A percentile compares a stretch with the other conserved stretches of the same genome.
These are phyloP conservation scores for Incurvaria masculella DNA, from an alignment of 2,888 invertebrate genomes.

Conservation along the genomic window DNA sequence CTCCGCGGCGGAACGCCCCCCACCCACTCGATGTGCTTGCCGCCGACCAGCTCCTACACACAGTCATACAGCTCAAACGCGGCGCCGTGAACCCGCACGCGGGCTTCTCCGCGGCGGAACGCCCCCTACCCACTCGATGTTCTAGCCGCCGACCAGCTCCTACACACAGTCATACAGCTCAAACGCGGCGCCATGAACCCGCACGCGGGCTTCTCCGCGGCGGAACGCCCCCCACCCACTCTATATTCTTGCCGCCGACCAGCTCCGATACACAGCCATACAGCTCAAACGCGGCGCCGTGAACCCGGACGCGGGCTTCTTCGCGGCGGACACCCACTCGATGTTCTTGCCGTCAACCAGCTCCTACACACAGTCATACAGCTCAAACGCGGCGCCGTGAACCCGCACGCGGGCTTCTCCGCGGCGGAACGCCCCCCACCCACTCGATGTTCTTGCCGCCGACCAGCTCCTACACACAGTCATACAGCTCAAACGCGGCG, in stretches of 20 bases:
- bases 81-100: no score
- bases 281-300: no score
- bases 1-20: conserved; percentile 69
- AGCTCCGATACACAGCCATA: no score
- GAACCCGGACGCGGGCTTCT: no score
- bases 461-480: conserved; percentile 66
- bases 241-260: conserved; percentile 60
- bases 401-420: conserved; percentile 84
- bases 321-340: no score
- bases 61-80: no score
- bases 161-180: no score
- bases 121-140: no score
- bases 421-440: conserved; percentile 72
- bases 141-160: no score
- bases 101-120: no score
- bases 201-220: conserved; percentile 80
- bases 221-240: conserved; percentile 73
- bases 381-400: conserved; percentile 70
- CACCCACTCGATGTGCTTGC: conserved; percentile 71
- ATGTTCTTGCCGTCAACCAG: no score
- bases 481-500: conserved; percentile 66
- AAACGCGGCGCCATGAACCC: conserved; percentile 79
- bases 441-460: conserved; percentile 66
- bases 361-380: no score
- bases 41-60: conserved; percentile 63